Conservation (phyloP, 2,888 invertebrate species). For the Lamellibrachia columna region DNA sequence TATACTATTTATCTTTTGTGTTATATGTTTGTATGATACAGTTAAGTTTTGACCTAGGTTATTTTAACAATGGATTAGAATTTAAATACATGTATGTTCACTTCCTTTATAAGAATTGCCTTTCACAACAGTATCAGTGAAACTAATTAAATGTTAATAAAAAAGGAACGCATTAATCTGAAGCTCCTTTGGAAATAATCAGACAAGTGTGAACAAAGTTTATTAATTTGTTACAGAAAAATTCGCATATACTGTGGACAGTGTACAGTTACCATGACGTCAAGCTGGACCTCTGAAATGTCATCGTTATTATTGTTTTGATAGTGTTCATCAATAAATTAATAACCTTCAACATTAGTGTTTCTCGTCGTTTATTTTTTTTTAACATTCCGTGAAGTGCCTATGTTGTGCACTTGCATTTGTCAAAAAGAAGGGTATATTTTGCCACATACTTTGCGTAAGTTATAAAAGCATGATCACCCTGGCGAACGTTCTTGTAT, state of each 20-base stretch:
- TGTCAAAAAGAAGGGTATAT: too few relatives aligned
- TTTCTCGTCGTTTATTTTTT: not conserved
- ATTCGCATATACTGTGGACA: not conserved
- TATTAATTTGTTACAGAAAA: constrained; percentile 11
- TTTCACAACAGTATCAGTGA: not conserved
- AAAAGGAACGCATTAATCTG: not conserved
- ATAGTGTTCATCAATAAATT: constrained; percentile 3
- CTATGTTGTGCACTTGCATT: too few relatives aligned
- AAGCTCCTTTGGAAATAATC: not conserved
- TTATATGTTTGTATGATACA: constrained; percentile 16
- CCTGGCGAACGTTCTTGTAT: too few relatives aligned
- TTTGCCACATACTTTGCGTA: too few relatives aligned
- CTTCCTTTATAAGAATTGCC: not conserved
- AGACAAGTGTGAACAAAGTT: not conserved
- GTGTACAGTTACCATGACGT: not conserved
- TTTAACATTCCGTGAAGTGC: too few relatives aligned
- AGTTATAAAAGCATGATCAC: too few relatives aligned
- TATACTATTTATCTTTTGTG: constrained; percentile 16
- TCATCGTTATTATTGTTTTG: not conserved
- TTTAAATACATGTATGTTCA: not conserved
- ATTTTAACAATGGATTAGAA: not conserved
- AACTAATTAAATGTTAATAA: not conserved
- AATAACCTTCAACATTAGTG: not conserved
- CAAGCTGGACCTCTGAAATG: not conserved
- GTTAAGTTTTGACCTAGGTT: not conserved